These are phyloP conservation scores for Drosophila bocki DNA, from an alignment of 1,140 invertebrate genomes.

Conservation along the genomic window DNA sequence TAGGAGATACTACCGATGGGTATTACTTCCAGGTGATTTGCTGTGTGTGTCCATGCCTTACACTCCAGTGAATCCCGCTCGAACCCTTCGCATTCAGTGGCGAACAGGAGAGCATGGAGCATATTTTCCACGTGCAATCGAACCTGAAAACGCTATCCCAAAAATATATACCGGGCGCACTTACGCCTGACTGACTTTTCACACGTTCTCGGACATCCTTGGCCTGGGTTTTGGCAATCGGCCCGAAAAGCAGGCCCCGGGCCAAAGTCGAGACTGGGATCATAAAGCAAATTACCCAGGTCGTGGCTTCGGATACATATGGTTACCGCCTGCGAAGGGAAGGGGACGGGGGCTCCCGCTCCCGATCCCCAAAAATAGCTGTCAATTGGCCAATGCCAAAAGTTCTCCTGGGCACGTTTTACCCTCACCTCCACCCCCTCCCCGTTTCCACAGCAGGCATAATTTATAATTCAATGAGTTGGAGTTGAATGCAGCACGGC, in stretches of 20 bases:
- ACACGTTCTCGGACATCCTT: slow-evolving; percentile 66
- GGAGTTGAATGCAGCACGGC: slow-evolving; percentile 74
- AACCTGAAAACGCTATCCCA: slow-evolving; percentile 28
- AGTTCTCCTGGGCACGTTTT: slow-evolving; percentile 64
- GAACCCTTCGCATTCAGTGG: slow-evolving; percentile 36
- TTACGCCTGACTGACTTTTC: slow-evolving; percentile 79
- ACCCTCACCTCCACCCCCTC: slow-evolving; percentile 16
- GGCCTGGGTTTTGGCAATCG: slow-evolving; percentile 24
- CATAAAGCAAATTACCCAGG: slow-evolving; percentile 77
- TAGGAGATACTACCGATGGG: slow-evolving; percentile 39
- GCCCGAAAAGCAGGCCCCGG: slow-evolving; percentile 21
- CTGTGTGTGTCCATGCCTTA: slow-evolving; percentile 70
- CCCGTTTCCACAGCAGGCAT: slow-evolving; percentile 36
- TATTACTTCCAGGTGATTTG: slow-evolving; percentile 84
- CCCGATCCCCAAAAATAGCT: slow-evolving; percentile 59
- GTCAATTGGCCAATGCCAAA: slow-evolving; percentile 76
- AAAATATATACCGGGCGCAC: slow-evolving; percentile 56
- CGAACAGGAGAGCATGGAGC: slow-evolving; percentile 34
- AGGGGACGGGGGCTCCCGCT: background rate
- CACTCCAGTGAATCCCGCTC: slow-evolving; percentile 59
- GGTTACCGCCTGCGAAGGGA: background rate
- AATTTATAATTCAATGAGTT: slow-evolving; percentile 84
- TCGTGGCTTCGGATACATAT: slow-evolving; percentile 52
- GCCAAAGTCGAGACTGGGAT: slow-evolving; percentile 47
- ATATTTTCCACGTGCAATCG: slow-evolving; percentile 58